Evolutionary conservation across 2,113 vertebrate species (phyloP), one percentile per base, ranked within the genome.

Genomic region (Tamias sibiricus): DNA sequence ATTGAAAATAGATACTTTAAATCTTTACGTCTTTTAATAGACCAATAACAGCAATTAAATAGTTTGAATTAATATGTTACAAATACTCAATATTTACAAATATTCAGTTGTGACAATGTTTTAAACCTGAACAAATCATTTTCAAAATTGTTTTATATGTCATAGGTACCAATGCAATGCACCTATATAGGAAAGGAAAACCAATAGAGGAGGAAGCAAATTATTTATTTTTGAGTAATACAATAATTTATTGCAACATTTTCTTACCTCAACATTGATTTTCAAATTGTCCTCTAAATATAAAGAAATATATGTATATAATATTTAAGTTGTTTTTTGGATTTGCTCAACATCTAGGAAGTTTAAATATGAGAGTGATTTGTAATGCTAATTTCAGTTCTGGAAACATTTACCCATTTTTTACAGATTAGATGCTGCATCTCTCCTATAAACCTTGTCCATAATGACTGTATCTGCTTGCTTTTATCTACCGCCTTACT

Each of bases 1-100:
- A 95, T 98, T 97, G 90, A 98, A 96, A 97, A 80, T 79, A 93
- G 44, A 97, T 94, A 20, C 94, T 98, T 98, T 97, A 95, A 97
- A 91, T 96, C 75, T 97, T 95, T 91, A 90, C 16, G n/a, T 57
- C 59, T 92, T 94, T 94, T 71, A 82, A 76, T 22, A 93, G 47
- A 42, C 22, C n/a, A 94, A 71, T 69, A 88, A 26, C 4, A 92
- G 30, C 7, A 91, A 80, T 88, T 72, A 93, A 75, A 76, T 80
- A 72, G 68, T 91, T 94, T 75, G 2, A 4, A 68, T 80, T 75
- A 90, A 62, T 62, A n/a, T 75, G 4, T 71, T 86, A 79, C 19
- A 96, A 26, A 76, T 54, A 92, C 52, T 79, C 35, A 72, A 0
- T 90, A 80, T 10, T 49, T 80, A 69, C 24, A 90, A 24, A 62